These are phyloP conservation scores for Hydroisotoma schaefferi DNA, from an alignment of 2,888 invertebrate species.

Conservation along the genomic window DNA sequence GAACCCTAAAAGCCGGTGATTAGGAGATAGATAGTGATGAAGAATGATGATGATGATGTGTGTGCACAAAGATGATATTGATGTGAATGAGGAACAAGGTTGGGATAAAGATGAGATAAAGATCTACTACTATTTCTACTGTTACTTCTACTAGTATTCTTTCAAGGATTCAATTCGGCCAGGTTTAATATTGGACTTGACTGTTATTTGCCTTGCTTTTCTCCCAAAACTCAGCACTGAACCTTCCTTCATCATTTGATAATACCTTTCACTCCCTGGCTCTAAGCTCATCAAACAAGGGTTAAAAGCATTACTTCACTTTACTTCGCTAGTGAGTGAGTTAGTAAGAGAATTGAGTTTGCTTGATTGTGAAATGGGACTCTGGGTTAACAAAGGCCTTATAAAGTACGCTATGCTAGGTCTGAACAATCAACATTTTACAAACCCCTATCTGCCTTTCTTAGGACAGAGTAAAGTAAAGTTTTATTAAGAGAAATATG, in stretches of 20 bases:
- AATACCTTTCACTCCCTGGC: not conserved
- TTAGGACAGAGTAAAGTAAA: too few relatives aligned
- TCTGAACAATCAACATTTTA: too few relatives aligned
- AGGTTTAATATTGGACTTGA: not conserved
- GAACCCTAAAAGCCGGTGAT: not conserved
- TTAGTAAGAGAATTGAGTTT: not conserved
- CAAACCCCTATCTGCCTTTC: too few relatives aligned
- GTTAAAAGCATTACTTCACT: constrained; percentile 27
- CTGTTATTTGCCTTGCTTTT: constrained; percentile 13
- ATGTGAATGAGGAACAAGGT: constrained; percentile 3
- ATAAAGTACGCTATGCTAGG: too few relatives aligned
- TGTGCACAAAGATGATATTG: too few relatives aligned
- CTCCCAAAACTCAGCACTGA: constrained; percentile 5
- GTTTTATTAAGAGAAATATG: too few relatives aligned
- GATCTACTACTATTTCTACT: not conserved
- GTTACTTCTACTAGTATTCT: not conserved
- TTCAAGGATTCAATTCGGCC: not conserved
- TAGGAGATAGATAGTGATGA: not conserved
- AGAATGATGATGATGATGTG: too few relatives aligned
- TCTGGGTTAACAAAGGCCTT: too few relatives aligned
- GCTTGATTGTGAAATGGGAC: constrained; percentile 1
- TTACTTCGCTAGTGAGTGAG: too few relatives aligned
- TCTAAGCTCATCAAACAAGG: constrained; percentile 27
- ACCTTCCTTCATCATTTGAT: not conserved
- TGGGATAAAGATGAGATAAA: constrained; percentile 7